These are phyloP conservation scores for Crotalus helleri DNA, from an alignment of 2,113 vertebrate species.

Conservation along the genomic window DNA sequence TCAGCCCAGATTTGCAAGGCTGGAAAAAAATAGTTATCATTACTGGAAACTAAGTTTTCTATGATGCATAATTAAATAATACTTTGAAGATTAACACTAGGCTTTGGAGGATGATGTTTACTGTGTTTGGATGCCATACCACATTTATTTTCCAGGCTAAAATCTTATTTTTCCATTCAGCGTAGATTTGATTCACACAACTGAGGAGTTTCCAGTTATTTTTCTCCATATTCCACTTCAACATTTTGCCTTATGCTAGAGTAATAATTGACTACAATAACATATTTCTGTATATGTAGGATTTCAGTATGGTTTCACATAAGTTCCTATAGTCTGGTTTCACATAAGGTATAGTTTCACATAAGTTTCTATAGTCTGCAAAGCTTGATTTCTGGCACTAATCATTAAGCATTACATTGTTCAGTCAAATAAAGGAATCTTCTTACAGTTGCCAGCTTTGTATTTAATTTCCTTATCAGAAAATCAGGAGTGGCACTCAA, in stretches of 20 bases:
- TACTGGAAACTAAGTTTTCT: neutral
- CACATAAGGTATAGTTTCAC: neutral
- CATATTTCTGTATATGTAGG: neutral
- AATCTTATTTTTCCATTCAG: neutral
- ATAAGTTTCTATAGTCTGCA: neutral
- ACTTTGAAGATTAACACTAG: neutral
- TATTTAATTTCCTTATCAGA: neutral
- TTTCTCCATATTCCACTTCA: neutral
- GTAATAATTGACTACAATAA: neutral
- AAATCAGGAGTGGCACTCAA: neutral
- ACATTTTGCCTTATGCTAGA: neutral
- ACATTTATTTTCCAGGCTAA: neutral
- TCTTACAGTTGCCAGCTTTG: neutral
- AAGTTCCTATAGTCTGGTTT: neutral
- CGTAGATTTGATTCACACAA: neutral
- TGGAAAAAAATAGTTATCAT: neutral
- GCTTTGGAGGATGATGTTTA: neutral
- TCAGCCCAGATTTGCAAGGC: neutral
- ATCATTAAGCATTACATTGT: neutral
- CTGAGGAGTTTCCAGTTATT: neutral
- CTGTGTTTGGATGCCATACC: neutral
- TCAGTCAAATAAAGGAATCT: neutral
- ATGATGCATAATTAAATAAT: neutral
- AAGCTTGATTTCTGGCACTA: neutral
- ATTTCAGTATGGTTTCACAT: neutral